These are phyloP conservation scores for Pterobdella sp. DNA, from an alignment of 2,888 invertebrate genomes.

Conservation along the genomic window DNA sequence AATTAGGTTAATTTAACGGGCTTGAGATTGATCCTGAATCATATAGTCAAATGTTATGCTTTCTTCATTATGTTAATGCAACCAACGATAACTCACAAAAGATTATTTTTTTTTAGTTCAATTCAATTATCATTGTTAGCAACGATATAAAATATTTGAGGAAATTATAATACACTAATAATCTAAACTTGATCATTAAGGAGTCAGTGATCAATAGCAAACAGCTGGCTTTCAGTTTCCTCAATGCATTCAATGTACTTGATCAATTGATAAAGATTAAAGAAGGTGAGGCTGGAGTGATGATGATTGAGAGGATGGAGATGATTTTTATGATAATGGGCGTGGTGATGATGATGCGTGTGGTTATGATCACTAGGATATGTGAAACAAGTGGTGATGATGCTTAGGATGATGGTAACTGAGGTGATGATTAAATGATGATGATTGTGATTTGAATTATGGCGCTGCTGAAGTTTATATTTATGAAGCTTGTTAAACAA, in stretches of 20 bases:
- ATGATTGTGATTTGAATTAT: background rate
- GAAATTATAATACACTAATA: too few species aligned
- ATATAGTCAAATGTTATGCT: background rate
- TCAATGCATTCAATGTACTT: slow-evolving; percentile 52
- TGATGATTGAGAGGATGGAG: slow-evolving; percentile 8
- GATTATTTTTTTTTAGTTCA: background rate
- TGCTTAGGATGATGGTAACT: background rate
- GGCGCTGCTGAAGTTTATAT: background rate
- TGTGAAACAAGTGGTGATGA: background rate
- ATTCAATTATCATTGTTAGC: too few species aligned
- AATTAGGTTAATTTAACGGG: background rate
- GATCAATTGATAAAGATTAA: slow-evolving; percentile 44
- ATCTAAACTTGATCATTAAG: slow-evolving; percentile 44
- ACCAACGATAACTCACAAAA: too few species aligned
- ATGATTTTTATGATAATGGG: background rate
- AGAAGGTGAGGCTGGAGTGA: slow-evolving; percentile 43
- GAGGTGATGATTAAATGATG: background rate
- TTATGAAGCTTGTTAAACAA: background rate
- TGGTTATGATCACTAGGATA: background rate
- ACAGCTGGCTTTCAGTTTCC: slow-evolving; percentile 53
- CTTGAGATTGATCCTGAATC: slow-evolving; percentile 23
- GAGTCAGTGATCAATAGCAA: slow-evolving; percentile 50
- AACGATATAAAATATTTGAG: too few species aligned
- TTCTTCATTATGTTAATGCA: background rate
- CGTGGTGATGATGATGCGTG: background rate